phyloP scores from a whole-genome alignment of 2,888 invertebrate species.

The Dusona sp. region DNA sequence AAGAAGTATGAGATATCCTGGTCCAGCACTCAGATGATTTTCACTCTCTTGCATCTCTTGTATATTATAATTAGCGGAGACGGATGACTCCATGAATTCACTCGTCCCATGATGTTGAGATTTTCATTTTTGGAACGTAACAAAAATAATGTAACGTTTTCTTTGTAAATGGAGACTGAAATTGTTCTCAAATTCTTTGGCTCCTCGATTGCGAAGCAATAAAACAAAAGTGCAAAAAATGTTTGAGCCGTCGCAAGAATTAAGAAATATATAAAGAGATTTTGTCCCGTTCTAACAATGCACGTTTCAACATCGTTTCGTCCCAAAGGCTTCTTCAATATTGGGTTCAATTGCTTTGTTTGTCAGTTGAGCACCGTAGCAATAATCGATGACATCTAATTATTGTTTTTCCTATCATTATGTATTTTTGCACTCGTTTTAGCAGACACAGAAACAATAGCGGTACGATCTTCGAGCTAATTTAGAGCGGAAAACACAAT shows the following conservation, averaged over 20 bases:
- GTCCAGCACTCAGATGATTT: conserved; percentile 78
- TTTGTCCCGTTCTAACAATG: background rate
- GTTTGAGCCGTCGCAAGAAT: background rate
- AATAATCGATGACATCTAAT: background rate
- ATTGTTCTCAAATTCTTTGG: too few species aligned
- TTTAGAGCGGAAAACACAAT: too few species aligned
- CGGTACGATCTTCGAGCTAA: too few species aligned
- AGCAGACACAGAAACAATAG: too few species aligned
- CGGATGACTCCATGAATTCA: background rate
- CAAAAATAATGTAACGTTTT: too few species aligned
- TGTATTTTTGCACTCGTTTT: background rate
- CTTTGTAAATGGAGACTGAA: too few species aligned
- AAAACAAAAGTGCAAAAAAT: background rate
- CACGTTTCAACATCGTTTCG: background rate
- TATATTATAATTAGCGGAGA: conserved; percentile 9
- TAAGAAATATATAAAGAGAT: background rate
- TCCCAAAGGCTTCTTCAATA: background rate
- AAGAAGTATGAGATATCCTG: conserved; percentile 77
- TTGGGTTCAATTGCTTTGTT: background rate
- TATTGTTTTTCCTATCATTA: background rate
- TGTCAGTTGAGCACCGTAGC: background rate
- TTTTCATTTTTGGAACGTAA: background rate
- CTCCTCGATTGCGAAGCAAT: too few species aligned
- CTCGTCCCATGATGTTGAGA: conserved; percentile 7
- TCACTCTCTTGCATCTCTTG: conserved; percentile 23